phyloP scores from a whole-genome alignment of 2,113 vertebrate genomes.

The Forbesichthys agassizii region DNA sequence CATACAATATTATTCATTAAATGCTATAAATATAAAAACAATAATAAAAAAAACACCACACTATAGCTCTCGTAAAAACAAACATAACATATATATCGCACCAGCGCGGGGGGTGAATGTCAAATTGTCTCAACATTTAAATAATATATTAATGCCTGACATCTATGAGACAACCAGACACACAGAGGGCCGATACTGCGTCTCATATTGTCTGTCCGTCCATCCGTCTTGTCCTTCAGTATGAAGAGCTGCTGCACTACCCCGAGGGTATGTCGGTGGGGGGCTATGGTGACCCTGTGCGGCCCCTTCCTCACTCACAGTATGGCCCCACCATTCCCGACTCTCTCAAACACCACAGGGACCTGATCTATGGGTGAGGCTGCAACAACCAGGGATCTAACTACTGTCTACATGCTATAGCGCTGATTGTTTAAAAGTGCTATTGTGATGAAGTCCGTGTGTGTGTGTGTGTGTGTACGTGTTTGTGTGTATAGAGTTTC shows the following conservation, averaged over 20 bases:
- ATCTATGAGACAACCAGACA: too few species aligned
- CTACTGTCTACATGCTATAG: not conserved
- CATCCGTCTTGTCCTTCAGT: constrained; percentile 64
- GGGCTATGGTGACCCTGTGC: constrained; percentile 76
- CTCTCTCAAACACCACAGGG: constrained; percentile 81
- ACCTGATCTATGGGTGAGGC: constrained; percentile 79
- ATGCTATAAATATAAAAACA: not conserved
- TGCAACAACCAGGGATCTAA: not conserved
- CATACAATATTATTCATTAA: too few species aligned
- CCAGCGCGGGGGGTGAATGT: constrained; percentile 11
- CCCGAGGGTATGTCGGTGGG: constrained; percentile 77
- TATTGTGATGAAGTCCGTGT: not conserved
- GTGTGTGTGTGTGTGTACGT: not conserved
- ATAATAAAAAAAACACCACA: too few species aligned
- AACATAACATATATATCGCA: not conserved
- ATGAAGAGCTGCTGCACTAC: constrained; percentile 83
- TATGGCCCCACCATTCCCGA: constrained; percentile 74
- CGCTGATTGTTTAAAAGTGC: not conserved
- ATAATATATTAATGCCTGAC: constrained; percentile 32
- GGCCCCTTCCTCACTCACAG: constrained; percentile 70
- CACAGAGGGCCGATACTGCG: too few species aligned
- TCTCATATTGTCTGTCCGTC: not conserved
- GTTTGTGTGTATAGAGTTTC: constrained; percentile 8
- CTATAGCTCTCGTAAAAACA: too few species aligned
- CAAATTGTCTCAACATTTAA: constrained; percentile 9